Conservation (phyloP, 2,888 invertebrate species). For the Eupsilia transversa region DNA sequence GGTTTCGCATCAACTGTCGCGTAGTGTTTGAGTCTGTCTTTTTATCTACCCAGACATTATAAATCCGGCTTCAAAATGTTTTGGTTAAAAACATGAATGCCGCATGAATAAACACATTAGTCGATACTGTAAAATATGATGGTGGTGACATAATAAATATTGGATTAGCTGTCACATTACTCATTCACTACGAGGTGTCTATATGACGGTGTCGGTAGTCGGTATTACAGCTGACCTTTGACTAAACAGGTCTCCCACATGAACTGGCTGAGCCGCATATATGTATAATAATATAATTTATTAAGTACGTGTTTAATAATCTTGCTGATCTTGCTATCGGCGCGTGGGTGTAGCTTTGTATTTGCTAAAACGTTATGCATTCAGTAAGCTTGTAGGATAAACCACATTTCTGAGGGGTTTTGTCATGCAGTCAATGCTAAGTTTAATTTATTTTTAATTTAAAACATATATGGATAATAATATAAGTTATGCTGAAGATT, state of each 20-base stretch:
- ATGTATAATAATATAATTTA: constrained; percentile 57
- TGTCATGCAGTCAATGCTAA: constrained; percentile 19
- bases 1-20: not conserved
- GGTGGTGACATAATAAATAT: constrained; percentile 45
- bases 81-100: not conserved
- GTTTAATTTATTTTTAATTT: not conserved
- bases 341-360: constrained; percentile 49
- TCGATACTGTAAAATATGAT: constrained; percentile 24
- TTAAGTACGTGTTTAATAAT: constrained; percentile 48
- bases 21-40: not conserved
- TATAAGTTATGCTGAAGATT: not conserved
- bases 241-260: constrained; percentile 53
- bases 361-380: constrained; percentile 14
- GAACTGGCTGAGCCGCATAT: constrained; percentile 40
- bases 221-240: constrained; percentile 56
- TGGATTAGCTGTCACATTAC: constrained; percentile 29
- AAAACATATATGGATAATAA: too few relatives aligned
- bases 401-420: constrained; percentile 24
- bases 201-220: constrained; percentile 26
- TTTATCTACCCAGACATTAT: not conserved
- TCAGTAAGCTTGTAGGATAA: constrained; percentile 29
- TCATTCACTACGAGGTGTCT: constrained; percentile 23
- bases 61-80: not conserved
- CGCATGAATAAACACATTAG: constrained; percentile 21
- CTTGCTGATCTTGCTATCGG: constrained; percentile 42